Evolutionary conservation across 2,888 invertebrate genomes (phyloP), one percentile per base, ranked within the genome.

Genomic region (Cantharis lateralis): DNA sequence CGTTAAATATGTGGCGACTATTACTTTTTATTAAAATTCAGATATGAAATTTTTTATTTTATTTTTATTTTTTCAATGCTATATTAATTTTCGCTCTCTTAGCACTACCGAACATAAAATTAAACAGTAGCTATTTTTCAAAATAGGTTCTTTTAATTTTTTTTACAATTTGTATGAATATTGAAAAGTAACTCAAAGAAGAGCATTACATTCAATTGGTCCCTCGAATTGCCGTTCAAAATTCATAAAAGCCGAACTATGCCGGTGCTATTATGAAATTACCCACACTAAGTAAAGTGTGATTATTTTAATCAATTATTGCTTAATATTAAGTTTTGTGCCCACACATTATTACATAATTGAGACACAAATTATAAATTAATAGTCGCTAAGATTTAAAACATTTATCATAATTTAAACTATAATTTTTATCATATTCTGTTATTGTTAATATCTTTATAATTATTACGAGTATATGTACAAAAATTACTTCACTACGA

Each of bases 401-500:
- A 48, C 48, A 48, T 48, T 48, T 48, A 48, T 48, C n/a, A 48
- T 48, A 48, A 48, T 48, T 48, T n/a, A 48, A 48, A 48, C 48
- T 48, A 48, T 48, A 48, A 48, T 48, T 48, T 48, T 48, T 48
- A 48, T 48, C 48, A 48, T 48, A 48, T 32, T 32, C 1, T 48
- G 48, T 48, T 48, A 48, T 48, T 48, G 48, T 48, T 48, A 48
- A 48, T 48, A 48, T 48, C 48, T 48, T 32, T 48, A 48, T 48
- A 48, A 48, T 68, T 24, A 18, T 66, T 20, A 18, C 16, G 68
- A 24, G 26, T 24, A 68, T 68, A 68, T 24, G 68, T 66, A 72
- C 15, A 72, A 74, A 72, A 70, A 70, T 70, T 72, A 66, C 73
- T 61, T 68, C 70, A 85, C 86, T 89, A 90, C 82, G 90, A 89